Percentiles rank a stretch among this genome's conserved stretches.
Evolutionary conservation across 2,113 vertebrate species (phyloP).

Genomic region (Gallinago jamesoni): DNA sequence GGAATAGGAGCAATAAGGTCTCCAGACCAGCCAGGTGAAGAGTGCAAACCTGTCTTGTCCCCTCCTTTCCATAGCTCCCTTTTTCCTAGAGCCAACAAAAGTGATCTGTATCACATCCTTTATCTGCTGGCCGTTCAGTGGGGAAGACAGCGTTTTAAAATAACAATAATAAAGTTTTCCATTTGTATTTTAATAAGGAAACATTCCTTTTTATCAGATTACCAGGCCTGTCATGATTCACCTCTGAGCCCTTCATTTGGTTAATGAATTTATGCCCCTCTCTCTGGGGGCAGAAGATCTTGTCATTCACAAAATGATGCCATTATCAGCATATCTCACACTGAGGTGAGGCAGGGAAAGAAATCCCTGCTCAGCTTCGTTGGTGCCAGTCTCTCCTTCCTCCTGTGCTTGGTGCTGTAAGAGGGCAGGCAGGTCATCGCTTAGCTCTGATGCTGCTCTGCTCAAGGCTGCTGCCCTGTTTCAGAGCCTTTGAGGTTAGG

Average conservation of each 20-base stretch:
- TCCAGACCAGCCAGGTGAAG: background rate
- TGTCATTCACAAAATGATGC: slow-evolving; percentile 34
- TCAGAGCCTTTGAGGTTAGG: background rate
- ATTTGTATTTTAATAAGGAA: slow-evolving; percentile 43
- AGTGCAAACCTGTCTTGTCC: background rate
- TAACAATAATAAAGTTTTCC: background rate
- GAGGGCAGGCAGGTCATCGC: background rate
- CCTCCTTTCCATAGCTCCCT: background rate
- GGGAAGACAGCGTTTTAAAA: background rate
- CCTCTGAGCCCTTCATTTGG: background rate
- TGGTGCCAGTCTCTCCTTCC: background rate
- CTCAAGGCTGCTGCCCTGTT: background rate
- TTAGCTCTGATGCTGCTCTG: background rate
- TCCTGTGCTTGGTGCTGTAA: background rate
- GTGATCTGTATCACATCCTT: background rate
- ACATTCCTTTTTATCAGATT: slow-evolving; percentile 10
- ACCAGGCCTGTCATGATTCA: slow-evolving; percentile 13
- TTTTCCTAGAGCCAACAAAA: background rate
- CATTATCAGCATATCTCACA: background rate
- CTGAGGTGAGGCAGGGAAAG: background rate
- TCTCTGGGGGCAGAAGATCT: background rate
- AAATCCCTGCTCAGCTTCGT: background rate
- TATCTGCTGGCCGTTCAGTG: background rate
- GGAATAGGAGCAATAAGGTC: background rate
- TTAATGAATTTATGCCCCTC: slow-evolving; percentile 38